phyloP scores from a whole-genome alignment of 2,888 invertebrate genomes.

The Petrolisthes manimaculis region DNA sequence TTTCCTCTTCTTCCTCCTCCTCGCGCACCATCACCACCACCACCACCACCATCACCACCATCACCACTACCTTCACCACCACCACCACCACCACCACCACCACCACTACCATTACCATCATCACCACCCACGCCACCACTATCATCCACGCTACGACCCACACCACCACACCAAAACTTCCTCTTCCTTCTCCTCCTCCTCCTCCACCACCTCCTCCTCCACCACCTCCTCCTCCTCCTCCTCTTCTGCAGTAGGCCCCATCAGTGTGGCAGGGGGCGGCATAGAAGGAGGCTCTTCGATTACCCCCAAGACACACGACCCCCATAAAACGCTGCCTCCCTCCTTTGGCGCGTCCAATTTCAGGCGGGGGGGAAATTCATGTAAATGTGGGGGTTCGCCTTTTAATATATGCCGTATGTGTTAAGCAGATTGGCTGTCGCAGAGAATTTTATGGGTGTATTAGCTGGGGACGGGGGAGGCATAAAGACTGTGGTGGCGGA shows the following conservation, averaged over 20 bases:
- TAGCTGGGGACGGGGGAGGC: conserved; percentile 15
- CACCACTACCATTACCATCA: not conserved
- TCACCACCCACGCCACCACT: not conserved
- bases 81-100: not conserved
- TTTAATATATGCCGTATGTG: conserved; percentile 39
- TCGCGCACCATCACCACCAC: not conserved
- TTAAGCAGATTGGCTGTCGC: conserved; percentile 54
- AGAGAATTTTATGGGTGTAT: conserved; percentile 40
- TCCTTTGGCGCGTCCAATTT: conserved; percentile 23
- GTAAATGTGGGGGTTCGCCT: conserved; percentile 28
- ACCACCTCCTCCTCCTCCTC: not conserved
- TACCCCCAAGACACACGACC: conserved; percentile 14
- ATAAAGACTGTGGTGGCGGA: conserved; percentile 1
- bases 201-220: not conserved
- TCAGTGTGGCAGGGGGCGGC: not conserved
- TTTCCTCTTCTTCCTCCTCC: too few species aligned
- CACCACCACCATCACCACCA: not conserved
- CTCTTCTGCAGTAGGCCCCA: not conserved
- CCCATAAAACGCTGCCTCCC: conserved; percentile 24
- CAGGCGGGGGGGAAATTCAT: conserved; percentile 35
- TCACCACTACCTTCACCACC: not conserved
- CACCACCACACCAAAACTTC: not conserved
- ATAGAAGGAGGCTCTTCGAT: not conserved
- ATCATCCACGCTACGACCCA: not conserved
- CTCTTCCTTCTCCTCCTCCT: not conserved